These are phyloP conservation scores for Sarcophilus harrisii DNA, from an alignment of 2,797 vertebrate genomes.

Conservation along the genomic window DNA sequence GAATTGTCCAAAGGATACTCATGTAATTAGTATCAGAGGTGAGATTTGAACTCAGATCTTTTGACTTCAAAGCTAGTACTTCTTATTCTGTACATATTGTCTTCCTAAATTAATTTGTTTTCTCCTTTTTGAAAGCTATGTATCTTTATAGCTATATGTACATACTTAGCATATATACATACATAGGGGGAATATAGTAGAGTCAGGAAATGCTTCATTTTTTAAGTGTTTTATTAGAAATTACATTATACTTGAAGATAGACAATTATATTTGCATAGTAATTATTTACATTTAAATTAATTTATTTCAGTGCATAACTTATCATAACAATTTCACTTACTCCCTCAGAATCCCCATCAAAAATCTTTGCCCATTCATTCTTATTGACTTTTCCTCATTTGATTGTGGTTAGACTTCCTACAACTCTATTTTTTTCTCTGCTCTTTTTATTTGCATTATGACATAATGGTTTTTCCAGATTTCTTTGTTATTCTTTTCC, in stretches of 20 bases:
- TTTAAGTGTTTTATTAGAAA: not conserved
- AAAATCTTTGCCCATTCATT: not conserved
- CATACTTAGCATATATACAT: not conserved
- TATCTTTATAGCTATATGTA: not conserved
- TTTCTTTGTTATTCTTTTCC: not conserved
- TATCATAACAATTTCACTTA: not conserved
- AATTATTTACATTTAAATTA: not conserved
- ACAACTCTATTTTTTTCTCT: not conserved
- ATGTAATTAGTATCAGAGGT: not conserved
- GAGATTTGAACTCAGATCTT: not conserved
- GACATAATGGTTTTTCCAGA: not conserved
- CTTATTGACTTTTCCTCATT: not conserved
- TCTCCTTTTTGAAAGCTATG: not conserved
- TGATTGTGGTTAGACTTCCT: not conserved
- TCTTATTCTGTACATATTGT: not conserved
- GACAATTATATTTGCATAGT: not conserved
- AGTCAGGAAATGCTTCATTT: not conserved
- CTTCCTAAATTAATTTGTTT: not conserved
- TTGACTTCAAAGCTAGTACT: not conserved
- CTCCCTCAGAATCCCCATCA: not conserved
- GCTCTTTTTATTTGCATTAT: not conserved
- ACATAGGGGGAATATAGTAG: not conserved
- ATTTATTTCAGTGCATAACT: not conserved
- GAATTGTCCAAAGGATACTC: not conserved
- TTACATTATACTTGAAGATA: not conserved